Base-by-base conservation (phyloP, 2,113 vertebrate genomes). In the Cebus imitator region DNA sequence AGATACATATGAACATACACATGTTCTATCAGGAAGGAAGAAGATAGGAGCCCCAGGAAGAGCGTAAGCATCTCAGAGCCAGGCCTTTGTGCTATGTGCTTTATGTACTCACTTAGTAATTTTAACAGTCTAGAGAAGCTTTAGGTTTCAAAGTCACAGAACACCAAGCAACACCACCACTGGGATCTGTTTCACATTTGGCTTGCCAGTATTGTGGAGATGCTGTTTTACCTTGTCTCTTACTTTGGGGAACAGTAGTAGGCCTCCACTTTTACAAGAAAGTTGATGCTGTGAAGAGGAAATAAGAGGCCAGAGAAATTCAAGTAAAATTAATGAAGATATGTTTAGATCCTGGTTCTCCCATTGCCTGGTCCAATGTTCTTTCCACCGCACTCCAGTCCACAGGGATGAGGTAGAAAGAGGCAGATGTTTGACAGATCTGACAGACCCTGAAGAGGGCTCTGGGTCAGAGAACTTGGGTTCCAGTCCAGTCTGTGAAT, bases 221-320 rank as follows among this genome's bases (percentile, higher is more conserved):
- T n/a, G n/a, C 80, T 35, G n/a, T 43, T 61, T 72, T 27, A 48
- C 25, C 20, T 68, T 25, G 8, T 37, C 25, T 84, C 45, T 72
- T 52, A 32, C 30, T 93, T 52, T 61, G n/a, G 14, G 48, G 61
- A 82, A 68, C 35, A 80, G 27, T n/a, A 58, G 6, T 12, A 52
- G 43, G 64, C n/a, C 66, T 70, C 48, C 9, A 18, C 9, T 58
- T 90, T 82, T 32, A 58, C 35, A 45, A 23, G 23, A 23, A 95
- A 50, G 17, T 8, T 78, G 68, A 43, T 64, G 16, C 18, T 18
- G 12, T 64, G 35, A 43, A 4, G 12, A 94, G 17, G 43, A 68
- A 91, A 52, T 37, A 72, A 79, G 85, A 93, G 21, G n/a, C 58
- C 35, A n/a, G 50, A 81, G 61, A 96, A 82, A 90, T 25, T 80